Evolutionary conservation across 2,888 invertebrate species (phyloP), one percentile per base, ranked within the genome.

Genomic region (Argyra leucocephala): DNA sequence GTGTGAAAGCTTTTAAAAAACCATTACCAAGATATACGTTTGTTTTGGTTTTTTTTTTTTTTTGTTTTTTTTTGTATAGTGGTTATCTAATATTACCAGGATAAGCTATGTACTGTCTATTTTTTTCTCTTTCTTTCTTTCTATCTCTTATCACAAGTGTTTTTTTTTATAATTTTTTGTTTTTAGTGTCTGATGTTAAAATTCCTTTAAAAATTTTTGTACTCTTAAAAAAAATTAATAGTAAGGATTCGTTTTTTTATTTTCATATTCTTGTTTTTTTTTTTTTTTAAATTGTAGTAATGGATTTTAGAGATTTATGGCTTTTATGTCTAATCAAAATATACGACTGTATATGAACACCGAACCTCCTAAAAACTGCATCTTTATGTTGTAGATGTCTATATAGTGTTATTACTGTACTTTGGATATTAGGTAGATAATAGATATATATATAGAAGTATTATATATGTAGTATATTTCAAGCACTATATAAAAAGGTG

Each of bases 321-420:
- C 18, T 48, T 48, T 48, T 48, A 48, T 48, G 48, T 48, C 48
- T 48, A 48, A 48, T 48, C 48, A 48, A 48, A 48, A 48, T 48
- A 48, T 48, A 48, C 48, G 48, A n/a, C 18, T 12, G 9, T 5
- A 48, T 48, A n/a, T 48, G 18, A 48, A 48, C 48, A 48, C 48
- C 18, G 5, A 48, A 48, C 15, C 31, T 31, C 7, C 31, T 12
- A 31, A 31, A 31, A 31, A 31, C 3, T 48, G 48, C 48, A 48
- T 6, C 15, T 48, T 5, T 48, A 48, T 18, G 48, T n/a, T 37
- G 18, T 18, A 31, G 12, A 31, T 31, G 3, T 31, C 12, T 31
- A n/a, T n/a, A n/a, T n/a, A n/a, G n/a, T n/a, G n/a, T n/a, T n/a
- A n/a, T n/a, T n/a, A n/a, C n/a, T n/a, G n/a, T n/a, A n/a, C n/a